Conservation (phyloP, 2,888 invertebrate species). For the Salticus scenicus region DNA sequence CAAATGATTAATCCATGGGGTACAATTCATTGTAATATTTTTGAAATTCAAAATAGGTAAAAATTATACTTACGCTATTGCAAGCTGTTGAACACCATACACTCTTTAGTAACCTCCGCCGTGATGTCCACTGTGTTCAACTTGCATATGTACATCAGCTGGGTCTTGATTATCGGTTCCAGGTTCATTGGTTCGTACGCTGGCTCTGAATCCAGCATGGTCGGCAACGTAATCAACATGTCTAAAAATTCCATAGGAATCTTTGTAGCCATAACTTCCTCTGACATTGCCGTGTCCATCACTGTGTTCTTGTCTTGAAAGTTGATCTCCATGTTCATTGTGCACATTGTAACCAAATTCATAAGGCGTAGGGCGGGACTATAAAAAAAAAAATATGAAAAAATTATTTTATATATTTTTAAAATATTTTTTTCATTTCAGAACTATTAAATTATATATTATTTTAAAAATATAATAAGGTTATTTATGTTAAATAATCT, state of each 20-base stretch:
- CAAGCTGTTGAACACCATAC: background rate
- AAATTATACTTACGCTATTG: slow-evolving; percentile 4
- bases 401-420: too few species aligned
- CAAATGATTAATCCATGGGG: too few species aligned
- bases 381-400: too few species aligned
- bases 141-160: slow-evolving; percentile 52
- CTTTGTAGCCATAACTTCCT: slow-evolving; percentile 65
- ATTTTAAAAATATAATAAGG: too few species aligned
- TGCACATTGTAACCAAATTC: slow-evolving; percentile 60
- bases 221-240: slow-evolving; percentile 68
- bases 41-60: too few species aligned
- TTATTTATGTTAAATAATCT: too few species aligned
- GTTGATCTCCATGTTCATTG: slow-evolving; percentile 56
- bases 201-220: slow-evolving; percentile 61
- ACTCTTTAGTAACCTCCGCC: slow-evolving; percentile 4
- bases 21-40: too few species aligned
- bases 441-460: too few species aligned
- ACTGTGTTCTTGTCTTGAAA: slow-evolving; percentile 34
- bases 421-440: too few species aligned
- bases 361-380: slow-evolving; percentile 57
- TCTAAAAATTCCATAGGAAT: slow-evolving; percentile 58
- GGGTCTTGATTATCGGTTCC: slow-evolving; percentile 58
- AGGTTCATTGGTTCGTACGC: slow-evolving; percentile 62
- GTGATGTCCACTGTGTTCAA: slow-evolving; percentile 45
- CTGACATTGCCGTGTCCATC: slow-evolving; percentile 58